Percentiles rank a stretch among this genome's conserved stretches.
These are phyloP conservation scores for Micrasema longulum DNA, from an alignment of 1,140 invertebrate species.

Conservation along the genomic window DNA sequence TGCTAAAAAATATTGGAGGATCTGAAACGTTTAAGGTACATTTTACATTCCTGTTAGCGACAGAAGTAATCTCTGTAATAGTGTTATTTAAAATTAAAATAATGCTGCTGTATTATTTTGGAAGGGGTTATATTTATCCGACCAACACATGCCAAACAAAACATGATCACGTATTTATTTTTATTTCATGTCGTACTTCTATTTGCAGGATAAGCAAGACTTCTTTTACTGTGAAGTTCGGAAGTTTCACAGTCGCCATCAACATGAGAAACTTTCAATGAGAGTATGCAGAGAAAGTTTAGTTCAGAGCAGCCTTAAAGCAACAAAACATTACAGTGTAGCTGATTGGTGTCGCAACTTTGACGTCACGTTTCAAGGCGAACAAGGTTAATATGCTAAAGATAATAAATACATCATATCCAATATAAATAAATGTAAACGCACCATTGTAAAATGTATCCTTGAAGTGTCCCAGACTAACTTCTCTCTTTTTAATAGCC, in stretches of 20 bases:
- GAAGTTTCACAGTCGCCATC: constrained; percentile 85
- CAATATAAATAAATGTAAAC: background rate
- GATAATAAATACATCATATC: too few relatives aligned
- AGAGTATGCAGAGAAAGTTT: constrained; percentile 86
- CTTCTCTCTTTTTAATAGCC: constrained; percentile 73
- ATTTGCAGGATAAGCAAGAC: constrained; percentile 91
- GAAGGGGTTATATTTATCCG: too few relatives aligned
- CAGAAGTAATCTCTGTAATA: too few relatives aligned
- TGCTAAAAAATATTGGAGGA: constrained; percentile 95
- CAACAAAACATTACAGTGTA: constrained; percentile 81
- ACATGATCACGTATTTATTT: too few relatives aligned
- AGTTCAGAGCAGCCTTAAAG: constrained; percentile 86
- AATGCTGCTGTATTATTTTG: too few relatives aligned
- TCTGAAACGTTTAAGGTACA: constrained; percentile 90
- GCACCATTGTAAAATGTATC: too few relatives aligned
- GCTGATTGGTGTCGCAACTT: constrained; percentile 94
- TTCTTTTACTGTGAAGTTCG: constrained; percentile 95
- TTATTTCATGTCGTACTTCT: too few relatives aligned
- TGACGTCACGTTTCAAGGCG: constrained; percentile 91
- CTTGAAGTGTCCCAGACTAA: too few relatives aligned
- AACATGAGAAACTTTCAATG: constrained; percentile 86
- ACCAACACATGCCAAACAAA: too few relatives aligned
- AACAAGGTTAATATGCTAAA: constrained; percentile 88
- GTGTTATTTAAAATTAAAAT: too few relatives aligned
- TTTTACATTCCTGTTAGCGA: too few relatives aligned